These are phyloP conservation scores for Nesidiocoris tenuis DNA, from an alignment of 2,888 invertebrate species.

Conservation along the genomic window DNA sequence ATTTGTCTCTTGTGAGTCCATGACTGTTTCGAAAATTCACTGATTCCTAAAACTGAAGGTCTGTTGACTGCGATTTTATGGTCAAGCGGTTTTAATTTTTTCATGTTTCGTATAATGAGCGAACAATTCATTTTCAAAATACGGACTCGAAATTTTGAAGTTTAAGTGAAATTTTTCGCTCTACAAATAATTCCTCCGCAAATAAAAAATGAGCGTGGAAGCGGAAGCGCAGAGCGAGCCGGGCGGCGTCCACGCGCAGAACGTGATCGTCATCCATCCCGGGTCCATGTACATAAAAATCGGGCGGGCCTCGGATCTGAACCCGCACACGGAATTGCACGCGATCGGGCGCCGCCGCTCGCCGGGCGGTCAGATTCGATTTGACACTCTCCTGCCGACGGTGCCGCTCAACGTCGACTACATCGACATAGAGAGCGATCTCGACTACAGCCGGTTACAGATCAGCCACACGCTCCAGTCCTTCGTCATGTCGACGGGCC, in stretches of 20 bases:
- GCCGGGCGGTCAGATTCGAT: conserved; percentile 59
- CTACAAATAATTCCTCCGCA: no score
- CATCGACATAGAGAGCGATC: conserved; percentile 63
- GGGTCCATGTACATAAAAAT: conserved; percentile 87
- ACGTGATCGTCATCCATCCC: conserved; percentile 91
- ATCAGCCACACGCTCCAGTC: conserved; percentile 85
- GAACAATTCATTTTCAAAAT: no score
- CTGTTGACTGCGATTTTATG: no score
- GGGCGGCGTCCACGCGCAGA: conserved; percentile 56
- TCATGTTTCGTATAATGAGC: no score
- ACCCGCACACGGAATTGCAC: conserved; percentile 82
- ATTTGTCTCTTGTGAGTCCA: no score
- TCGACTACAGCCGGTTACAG: conserved; percentile 80
- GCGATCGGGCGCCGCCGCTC: conserved; percentile 72
- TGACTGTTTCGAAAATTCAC: no score
- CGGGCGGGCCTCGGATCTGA: conserved; percentile 85
- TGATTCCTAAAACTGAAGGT: no score
- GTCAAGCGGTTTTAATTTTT: no score
- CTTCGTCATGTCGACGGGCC: conserved; percentile 79
- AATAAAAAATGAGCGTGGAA: no score
- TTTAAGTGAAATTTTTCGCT: no score
- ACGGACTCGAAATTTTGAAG: no score
- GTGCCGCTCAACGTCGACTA: conserved; percentile 59
- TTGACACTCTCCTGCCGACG: conserved; percentile 67
- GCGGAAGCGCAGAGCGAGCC: conserved; percentile 8